Percentiles rank a stretch among this genome's conserved stretches.
Conservation (phyloP, 2,797 vertebrate species). For the Tragopan temminckii region DNA sequence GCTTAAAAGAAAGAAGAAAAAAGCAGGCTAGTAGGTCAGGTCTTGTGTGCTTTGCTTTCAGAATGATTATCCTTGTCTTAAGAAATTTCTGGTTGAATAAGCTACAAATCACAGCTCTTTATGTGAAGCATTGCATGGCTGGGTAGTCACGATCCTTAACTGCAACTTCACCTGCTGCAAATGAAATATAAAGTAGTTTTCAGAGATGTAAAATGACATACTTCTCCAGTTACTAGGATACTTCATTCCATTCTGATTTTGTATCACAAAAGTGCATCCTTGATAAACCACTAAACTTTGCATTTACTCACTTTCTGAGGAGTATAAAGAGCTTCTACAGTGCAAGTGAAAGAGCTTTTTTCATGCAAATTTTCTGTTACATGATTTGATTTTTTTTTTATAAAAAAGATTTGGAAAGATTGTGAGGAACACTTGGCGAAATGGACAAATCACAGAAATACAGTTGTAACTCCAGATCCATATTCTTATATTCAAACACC, state of each 20-base stretch:
- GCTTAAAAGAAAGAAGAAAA: not conserved
- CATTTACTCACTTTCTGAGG: not conserved
- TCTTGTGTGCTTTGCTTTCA: conserved; percentile 73
- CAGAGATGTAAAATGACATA: not conserved
- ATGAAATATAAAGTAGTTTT: conserved; percentile 50
- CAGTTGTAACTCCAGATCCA: not conserved
- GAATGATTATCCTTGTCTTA: conserved; percentile 70
- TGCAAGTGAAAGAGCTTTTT: not conserved
- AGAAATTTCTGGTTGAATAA: conserved; percentile 75
- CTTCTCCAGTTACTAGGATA: conserved; percentile 2
- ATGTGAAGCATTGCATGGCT: conserved; percentile 54
- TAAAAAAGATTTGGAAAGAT: not conserved
- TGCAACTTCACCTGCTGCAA: conserved; percentile 34
- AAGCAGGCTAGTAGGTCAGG: conserved; percentile 62
- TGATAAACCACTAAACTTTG: not conserved
- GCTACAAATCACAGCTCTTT: conserved; percentile 69
- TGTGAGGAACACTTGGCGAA: not conserved
- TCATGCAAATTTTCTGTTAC: not conserved
- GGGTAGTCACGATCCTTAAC: conserved; percentile 15
- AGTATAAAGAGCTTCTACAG: not conserved
- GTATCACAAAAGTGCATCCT: not conserved
- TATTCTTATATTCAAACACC: not conserved
- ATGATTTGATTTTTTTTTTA: not conserved
- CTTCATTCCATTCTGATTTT: conserved; percentile 9
- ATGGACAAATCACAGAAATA: not conserved